Evolutionary conservation across 2,888 invertebrate genomes (phyloP).

Genomic region (Arctia plantaginis): DNA sequence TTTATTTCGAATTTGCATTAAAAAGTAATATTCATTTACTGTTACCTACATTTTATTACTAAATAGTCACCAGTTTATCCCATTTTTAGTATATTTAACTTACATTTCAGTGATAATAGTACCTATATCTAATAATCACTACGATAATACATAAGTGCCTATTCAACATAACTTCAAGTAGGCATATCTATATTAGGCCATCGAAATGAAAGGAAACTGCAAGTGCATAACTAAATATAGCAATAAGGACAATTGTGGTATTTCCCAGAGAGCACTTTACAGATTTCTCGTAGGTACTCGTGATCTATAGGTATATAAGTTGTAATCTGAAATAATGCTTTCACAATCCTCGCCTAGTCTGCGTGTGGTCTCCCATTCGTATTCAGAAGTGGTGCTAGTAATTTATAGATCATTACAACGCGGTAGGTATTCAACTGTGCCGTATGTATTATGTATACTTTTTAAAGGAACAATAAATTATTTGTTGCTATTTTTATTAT

Average conservation of each 20-base stretch:
- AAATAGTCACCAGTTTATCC: too few species aligned
- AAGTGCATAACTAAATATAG: background rate
- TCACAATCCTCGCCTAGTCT: conserved; percentile 17
- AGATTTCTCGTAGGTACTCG: background rate
- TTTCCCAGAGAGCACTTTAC: conserved; percentile 37
- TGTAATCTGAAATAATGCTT: conserved; percentile 27
- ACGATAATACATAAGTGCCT: background rate
- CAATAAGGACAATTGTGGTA: conserved; percentile 43
- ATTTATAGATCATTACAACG: conserved; percentile 43
- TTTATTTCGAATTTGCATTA: too few species aligned
- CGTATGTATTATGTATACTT: conserved; percentile 29
- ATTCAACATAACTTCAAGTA: background rate
- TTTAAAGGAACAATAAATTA: conserved; percentile 30
- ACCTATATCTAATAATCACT: background rate
- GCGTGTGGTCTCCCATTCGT: conserved; percentile 51
- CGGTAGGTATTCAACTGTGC: conserved; percentile 31
- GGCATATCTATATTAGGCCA: background rate
- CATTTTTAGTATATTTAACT: background rate
- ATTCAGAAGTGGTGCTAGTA: conserved; percentile 37
- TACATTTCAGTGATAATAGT: background rate
- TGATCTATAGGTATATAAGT: conserved; percentile 5
- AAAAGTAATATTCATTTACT: too few species aligned
- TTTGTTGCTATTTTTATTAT: conserved; percentile 21
- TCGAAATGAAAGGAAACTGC: background rate
- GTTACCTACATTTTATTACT: too few species aligned